Evolutionary conservation across 2,888 invertebrate species (phyloP).

Genomic region (Calameuta pallipes): DNA sequence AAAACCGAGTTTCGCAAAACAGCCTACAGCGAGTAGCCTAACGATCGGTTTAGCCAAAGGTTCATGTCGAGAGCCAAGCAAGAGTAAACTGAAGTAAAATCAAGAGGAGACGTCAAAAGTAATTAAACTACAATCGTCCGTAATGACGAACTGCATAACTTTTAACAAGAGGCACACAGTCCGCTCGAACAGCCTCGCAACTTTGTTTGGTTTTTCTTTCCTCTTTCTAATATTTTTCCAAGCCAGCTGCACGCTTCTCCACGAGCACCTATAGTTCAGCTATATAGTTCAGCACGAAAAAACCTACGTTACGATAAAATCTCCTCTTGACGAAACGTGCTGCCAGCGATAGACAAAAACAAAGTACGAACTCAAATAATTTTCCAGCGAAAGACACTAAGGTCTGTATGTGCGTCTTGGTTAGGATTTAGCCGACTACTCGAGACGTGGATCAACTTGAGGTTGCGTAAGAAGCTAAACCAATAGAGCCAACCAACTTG

Average conservation of each 20-base stretch:
- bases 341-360: no score
- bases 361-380: neutral
- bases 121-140: conserved; percentile 23
- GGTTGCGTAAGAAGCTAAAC: neutral
- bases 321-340: no score
- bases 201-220: neutral
- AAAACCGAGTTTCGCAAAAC: neutral
- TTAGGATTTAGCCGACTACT: neutral
- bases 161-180: neutral
- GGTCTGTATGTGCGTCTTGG: neutral
- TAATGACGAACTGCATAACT: conserved; percentile 8
- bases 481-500: neutral
- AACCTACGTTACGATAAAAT: no score
- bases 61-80: neutral
- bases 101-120: conserved; percentile 12
- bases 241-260: neutral
- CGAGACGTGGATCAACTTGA: neutral
- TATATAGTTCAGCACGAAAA: no score
- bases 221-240: neutral
- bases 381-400: neutral
- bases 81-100: neutral
- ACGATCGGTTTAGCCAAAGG: neutral
- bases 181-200: neutral
- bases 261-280: no score
- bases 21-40: neutral